Percentiles rank a stretch among this genome's conserved stretches.
Evolutionary conservation across 2,888 invertebrate species (phyloP).

Genomic region (Andrena praecox): DNA sequence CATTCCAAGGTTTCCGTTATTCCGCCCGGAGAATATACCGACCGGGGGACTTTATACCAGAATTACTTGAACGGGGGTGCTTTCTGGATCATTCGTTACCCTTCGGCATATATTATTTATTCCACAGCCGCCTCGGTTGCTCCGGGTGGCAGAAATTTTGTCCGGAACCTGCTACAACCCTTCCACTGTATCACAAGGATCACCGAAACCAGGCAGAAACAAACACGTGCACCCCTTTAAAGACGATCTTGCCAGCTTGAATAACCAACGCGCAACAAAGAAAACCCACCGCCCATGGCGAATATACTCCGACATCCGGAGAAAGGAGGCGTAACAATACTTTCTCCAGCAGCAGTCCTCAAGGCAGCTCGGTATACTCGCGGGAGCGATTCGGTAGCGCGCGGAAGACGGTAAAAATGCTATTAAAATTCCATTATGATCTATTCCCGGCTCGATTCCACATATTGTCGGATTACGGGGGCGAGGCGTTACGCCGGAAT

Average conservation of each 20-base stretch:
- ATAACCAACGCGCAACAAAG: too few species aligned
- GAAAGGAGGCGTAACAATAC: slow-evolving; percentile 29
- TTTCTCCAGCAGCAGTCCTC: slow-evolving; percentile 35
- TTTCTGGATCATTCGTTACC: slow-evolving; percentile 74
- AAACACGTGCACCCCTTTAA: not conserved
- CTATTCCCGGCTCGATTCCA: slow-evolving; percentile 66
- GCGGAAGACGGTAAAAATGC: slow-evolving; percentile 74
- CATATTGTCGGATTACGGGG: slow-evolving; percentile 62
- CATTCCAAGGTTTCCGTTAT: not conserved
- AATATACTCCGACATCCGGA: not conserved
- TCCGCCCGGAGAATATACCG: not conserved
- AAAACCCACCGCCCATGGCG: not conserved
- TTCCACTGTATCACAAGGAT: not conserved
- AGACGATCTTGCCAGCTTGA: not conserved
- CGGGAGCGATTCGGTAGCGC: slow-evolving; percentile 72
- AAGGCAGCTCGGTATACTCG: slow-evolving; percentile 48
- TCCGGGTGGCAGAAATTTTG: slow-evolving; percentile 65
- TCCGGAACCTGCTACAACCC: slow-evolving; percentile 25
- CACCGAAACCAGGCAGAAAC: not conserved
- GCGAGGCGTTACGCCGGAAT: slow-evolving; percentile 64
- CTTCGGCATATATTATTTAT: slow-evolving; percentile 77
- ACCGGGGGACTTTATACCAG: not conserved
- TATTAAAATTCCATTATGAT: slow-evolving; percentile 82
- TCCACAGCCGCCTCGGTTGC: slow-evolving; percentile 62
- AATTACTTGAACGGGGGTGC: slow-evolving; percentile 56